Evolutionary conservation across 2,888 invertebrate genomes (phyloP), one percentile per base, ranked within the genome.

Genomic region (Sphaeridia pumilis): DNA sequence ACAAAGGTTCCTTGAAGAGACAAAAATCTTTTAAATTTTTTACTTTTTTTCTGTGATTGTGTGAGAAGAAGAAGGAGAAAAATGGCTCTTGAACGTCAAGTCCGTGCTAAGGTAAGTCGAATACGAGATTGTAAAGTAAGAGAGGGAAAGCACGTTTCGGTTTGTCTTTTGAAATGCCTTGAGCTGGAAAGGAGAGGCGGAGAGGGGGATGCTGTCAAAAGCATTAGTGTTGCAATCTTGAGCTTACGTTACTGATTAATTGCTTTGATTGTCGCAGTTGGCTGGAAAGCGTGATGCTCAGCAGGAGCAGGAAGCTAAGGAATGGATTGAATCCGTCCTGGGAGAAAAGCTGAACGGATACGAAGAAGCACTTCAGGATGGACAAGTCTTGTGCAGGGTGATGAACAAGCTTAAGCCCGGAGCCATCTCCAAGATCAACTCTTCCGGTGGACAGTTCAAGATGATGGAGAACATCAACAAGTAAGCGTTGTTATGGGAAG

Each of bases 381-480:
- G 94, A 54, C 84, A 85, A 64, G 82, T 94, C 58, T 81, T 95
- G 61, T 95, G 94, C 78, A 83, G 84, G 69, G 74, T 98, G 67
- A 89, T 97, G 75, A 97, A 98, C 80, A 88, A 86, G 71, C 74
- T 98, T 66, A 75, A 80, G 63, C 95, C 97, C 45, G 92, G 92
- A 67, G 76, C 87, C 60, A 76, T 95, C 58, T 69, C 80, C 69
- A 95, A 94, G 74, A 83, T 97, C 75, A 94, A 97, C 78, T 81
- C 83, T 65, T 80, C 83, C 45, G 93, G 94, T 66, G 93, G 94
- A 70, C 93, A 94, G 70, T 98, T 98, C 82, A 97, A 95, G 71
- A 84, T 97, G 83, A 98, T 98, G 97, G 97, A 99, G 74, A 98
- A 98, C 78, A 90, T 97, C 73, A 90, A 88, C 75, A 78, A 82